Percentiles rank a stretch among this genome's conserved stretches.
Conservation (phyloP, 2,888 invertebrate genomes). For the Escarpia spicata region DNA sequence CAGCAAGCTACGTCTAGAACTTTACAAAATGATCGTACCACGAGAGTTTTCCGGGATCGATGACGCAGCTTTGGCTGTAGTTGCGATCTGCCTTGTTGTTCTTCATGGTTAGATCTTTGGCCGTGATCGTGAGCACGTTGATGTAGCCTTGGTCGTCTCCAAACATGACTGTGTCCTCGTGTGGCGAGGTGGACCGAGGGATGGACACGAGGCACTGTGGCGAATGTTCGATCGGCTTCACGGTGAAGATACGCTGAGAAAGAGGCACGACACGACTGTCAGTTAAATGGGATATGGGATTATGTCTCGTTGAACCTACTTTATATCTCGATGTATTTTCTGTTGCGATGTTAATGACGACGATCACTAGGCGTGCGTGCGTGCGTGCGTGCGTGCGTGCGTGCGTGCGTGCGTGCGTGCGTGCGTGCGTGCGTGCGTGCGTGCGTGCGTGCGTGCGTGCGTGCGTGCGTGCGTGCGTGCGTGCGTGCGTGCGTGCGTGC, state of each 20-base stretch:
- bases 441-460: background rate
- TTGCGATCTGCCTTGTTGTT: slow-evolving; percentile 53
- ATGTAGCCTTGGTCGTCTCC: slow-evolving; percentile 64
- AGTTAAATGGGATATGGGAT: background rate
- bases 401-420: background rate
- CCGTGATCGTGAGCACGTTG: slow-evolving; percentile 54
- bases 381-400: background rate
- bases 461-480: background rate
- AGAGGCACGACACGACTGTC: background rate
- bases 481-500: background rate
- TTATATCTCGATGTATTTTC: background rate
- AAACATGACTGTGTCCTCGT: slow-evolving; percentile 57
- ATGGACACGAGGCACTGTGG: slow-evolving; percentile 59
- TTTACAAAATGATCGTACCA: slow-evolving; percentile 46
- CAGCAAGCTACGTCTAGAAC: background rate
- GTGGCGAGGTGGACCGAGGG: slow-evolving; percentile 45
- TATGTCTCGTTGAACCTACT: background rate
- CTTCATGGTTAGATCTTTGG: slow-evolving; percentile 59
- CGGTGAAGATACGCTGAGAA: slow-evolving; percentile 48
- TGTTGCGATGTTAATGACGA: too few relatives aligned
- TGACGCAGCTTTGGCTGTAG: slow-evolving; percentile 44
- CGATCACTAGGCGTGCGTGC: background rate
- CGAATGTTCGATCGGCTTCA: slow-evolving; percentile 61
- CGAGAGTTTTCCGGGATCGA: slow-evolving; percentile 57
- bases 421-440: background rate